Evolutionary conservation across 2,797 vertebrate species (phyloP).

Genomic region (Discoglossus pictus): DNA sequence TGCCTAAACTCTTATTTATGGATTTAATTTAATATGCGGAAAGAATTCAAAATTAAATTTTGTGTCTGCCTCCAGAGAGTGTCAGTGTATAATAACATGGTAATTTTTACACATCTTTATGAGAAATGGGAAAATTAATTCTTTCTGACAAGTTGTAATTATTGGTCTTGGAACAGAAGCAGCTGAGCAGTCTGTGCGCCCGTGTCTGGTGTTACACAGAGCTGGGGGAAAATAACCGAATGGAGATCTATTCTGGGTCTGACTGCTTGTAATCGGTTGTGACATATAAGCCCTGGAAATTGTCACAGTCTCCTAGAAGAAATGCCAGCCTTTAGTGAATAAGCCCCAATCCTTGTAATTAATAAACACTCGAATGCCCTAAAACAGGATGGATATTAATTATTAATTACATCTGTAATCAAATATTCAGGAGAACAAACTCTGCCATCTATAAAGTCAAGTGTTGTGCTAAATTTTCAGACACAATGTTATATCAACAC

Average conservation of each 20-base stretch:
- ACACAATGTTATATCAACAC: no score
- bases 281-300: constrained; percentile 74
- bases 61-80: constrained; percentile 98
- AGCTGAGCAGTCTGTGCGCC: constrained; percentile 97
- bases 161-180: constrained; percentile 99
- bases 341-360: no score
- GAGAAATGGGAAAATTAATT: constrained; percentile 99
- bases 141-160: constrained; percentile 99
- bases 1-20: constrained; percentile 99
- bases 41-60: constrained; percentile 99
- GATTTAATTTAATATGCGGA: constrained; percentile 99
- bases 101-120: constrained; percentile 99
- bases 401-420: no score
- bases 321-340: no score
- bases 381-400: no score
- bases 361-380: no score
- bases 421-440: no score
- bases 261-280: constrained; percentile 77
- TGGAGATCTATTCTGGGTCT: constrained; percentile 75
- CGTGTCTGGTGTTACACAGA: constrained; percentile 86
- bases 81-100: constrained; percentile 99
- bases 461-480: no score
- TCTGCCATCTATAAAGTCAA: no score
- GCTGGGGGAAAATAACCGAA: constrained; percentile 80
- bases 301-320: constrained; percentile 70